phyloP scores from a whole-genome alignment of 2,888 invertebrate species.

The Trachelus troglodyta region DNA sequence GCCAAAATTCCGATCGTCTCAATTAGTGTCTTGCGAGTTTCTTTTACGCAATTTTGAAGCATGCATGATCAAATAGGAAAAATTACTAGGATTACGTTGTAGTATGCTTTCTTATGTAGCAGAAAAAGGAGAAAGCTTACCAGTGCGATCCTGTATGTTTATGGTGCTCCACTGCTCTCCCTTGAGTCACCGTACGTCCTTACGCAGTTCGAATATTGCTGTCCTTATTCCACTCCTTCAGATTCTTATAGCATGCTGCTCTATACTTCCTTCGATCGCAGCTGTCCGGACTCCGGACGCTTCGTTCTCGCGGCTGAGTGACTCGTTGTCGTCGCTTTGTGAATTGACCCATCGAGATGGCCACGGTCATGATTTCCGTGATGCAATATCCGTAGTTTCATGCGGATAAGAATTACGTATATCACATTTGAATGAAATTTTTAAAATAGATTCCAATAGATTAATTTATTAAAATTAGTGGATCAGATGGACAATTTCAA shows the following conservation, averaged over 20 bases:
- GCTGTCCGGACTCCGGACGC: conserved; percentile 29
- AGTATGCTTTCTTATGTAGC: conserved; percentile 39
- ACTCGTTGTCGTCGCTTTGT: background rate
- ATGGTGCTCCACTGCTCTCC: conserved; percentile 34
- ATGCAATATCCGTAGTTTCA: background rate
- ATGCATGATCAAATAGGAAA: conserved; percentile 1
- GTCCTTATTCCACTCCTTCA: conserved; percentile 8
- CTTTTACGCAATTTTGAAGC: conserved; percentile 14
- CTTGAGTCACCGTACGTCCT: background rate
- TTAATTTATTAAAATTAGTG: background rate
- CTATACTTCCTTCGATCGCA: conserved; percentile 48
- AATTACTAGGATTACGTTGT: conserved; percentile 28
- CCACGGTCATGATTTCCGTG: background rate
- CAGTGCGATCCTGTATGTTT: conserved; percentile 41
- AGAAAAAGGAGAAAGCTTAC: conserved; percentile 47
- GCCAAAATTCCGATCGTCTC: conserved; percentile 46
- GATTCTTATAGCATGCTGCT: conserved; percentile 11
- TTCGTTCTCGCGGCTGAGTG: background rate
- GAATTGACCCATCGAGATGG: background rate
- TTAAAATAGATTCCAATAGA: background rate
- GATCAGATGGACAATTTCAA: background rate
- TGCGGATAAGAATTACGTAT: background rate
- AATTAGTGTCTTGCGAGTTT: conserved; percentile 5
- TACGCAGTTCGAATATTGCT: conserved; percentile 20
- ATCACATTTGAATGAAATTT: background rate